Conservation (phyloP, 2,888 invertebrate genomes). For the Aplocera efformata region DNA sequence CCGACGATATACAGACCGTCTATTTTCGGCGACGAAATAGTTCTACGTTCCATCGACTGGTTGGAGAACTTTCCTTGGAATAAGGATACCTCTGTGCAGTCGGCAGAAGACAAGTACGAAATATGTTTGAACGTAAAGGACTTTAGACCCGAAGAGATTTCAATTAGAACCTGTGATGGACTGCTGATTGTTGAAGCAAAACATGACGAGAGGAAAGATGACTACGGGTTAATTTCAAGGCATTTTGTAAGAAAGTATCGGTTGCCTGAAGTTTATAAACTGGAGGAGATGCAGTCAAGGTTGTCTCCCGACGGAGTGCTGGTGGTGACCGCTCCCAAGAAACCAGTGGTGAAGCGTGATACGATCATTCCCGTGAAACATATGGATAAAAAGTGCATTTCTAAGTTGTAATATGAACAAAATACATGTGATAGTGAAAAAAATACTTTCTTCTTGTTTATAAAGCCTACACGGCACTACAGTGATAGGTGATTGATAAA, state of each 20-base stretch:
- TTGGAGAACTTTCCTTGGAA: constrained; percentile 60
- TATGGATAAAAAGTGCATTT: constrained; percentile 38
- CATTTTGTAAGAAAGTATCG: constrained; percentile 52
- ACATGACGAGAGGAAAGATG: constrained; percentile 60
- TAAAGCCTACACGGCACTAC: too few species aligned
- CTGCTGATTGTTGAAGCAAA: constrained; percentile 54
- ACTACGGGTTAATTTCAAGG: constrained; percentile 52
- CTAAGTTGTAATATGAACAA: constrained; percentile 48
- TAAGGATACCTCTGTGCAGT: constrained; percentile 44
- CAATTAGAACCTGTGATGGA: constrained; percentile 45
- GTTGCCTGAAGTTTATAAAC: constrained; percentile 49
- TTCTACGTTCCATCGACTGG: constrained; percentile 62
- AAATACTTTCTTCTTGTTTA: too few species aligned
- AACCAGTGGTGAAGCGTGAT: constrained; percentile 40
- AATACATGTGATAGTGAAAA: too few species aligned
- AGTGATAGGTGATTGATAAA: too few species aligned
- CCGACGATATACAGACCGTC: constrained; percentile 33
- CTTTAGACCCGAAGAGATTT: constrained; percentile 53
- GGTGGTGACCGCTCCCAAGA: constrained; percentile 45
- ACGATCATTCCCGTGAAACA: constrained; percentile 55
- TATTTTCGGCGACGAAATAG: constrained; percentile 55
- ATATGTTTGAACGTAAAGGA: constrained; percentile 52
- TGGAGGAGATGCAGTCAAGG: constrained; percentile 48
- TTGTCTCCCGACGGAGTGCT: constrained; percentile 52
- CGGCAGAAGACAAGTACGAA: constrained; percentile 49